Conservation (phyloP, 2,113 vertebrate species). For the Aspidoscelis tigris region DNA sequence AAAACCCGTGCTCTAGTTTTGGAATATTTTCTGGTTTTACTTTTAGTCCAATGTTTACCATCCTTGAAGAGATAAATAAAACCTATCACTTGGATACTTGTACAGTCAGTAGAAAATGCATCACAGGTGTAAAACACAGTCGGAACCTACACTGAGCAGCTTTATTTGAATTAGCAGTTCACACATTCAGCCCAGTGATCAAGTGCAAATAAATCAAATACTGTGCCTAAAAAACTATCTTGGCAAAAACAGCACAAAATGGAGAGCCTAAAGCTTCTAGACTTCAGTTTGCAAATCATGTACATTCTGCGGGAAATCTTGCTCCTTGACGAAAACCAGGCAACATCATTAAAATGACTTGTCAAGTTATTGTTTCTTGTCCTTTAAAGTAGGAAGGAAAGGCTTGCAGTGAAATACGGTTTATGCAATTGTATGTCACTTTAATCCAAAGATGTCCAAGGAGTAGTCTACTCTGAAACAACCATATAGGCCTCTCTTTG, state of each 20-base stretch:
- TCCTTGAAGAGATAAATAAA: rapidly evolving
- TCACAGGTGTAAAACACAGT: too few species aligned
- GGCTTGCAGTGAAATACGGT: slow-evolving; percentile 17
- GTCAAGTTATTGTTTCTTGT: slow-evolving; percentile 25
- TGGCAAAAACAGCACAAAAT: neutral
- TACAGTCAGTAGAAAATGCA: too few species aligned
- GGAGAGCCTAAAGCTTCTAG: neutral
- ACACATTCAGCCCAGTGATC: neutral
- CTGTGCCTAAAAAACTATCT: too few species aligned
- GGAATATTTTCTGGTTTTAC: neutral
- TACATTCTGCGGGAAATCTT: neutral
- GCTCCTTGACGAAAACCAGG: slow-evolving; percentile 37
- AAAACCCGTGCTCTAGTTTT: neutral
- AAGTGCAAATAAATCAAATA: neutral
- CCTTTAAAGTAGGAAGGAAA: slow-evolving; percentile 11
- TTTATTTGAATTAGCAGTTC: neutral
- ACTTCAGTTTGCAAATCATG: neutral
- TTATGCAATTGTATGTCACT: slow-evolving; percentile 32
- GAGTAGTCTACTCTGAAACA: slow-evolving; percentile 5
- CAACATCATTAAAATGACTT: slow-evolving; percentile 43
- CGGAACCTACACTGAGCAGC: neutral
- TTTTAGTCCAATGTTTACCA: neutral
- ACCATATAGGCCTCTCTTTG: slow-evolving; percentile 16
- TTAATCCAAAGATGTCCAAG: slow-evolving; percentile 40
- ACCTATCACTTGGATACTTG: neutral